phyloP scores from a whole-genome alignment of 2,797 vertebrate genomes.

The Fringilla coelebs region DNA sequence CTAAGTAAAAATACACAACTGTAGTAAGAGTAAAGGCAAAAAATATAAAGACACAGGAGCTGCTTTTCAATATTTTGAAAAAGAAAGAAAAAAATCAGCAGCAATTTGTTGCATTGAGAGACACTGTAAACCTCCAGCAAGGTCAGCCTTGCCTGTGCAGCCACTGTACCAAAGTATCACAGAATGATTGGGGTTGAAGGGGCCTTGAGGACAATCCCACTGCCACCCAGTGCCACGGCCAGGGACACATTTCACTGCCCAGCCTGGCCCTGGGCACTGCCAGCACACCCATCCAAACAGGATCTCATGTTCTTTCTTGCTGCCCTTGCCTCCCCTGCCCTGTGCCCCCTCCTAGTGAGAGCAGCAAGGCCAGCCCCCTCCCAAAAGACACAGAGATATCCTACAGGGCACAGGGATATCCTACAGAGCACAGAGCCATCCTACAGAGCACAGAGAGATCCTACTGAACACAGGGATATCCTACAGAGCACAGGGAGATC shows the following conservation, averaged over 20 bases:
- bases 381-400: too few species aligned
- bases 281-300: not conserved
- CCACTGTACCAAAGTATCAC: not conserved
- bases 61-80: not conserved
- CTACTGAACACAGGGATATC: rapidly evolving
- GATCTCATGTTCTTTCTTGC: not conserved
- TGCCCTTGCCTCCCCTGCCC: not conserved
- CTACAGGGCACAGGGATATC: too few species aligned
- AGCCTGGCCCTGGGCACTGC: not conserved
- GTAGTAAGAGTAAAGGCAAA: not conserved
- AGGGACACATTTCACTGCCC: not conserved
- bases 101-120: not conserved
- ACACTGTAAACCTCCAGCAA: not conserved
- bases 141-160: not conserved
- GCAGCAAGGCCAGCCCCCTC: not conserved
- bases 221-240: rapidly evolving
- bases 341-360: not conserved
- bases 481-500: too few species aligned
- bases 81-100: not conserved
- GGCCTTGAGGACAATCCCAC: too few species aligned
- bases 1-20: not conserved
- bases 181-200: not conserved
- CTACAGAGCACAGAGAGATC: rapidly evolving
- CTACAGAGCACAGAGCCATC: too few species aligned
- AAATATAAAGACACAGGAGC: not conserved